Percentiles rank a stretch among this genome's conserved stretches.
These are phyloP conservation scores for Dioctria rufipes DNA, from an alignment of 2,888 invertebrate species.

Conservation along the genomic window DNA sequence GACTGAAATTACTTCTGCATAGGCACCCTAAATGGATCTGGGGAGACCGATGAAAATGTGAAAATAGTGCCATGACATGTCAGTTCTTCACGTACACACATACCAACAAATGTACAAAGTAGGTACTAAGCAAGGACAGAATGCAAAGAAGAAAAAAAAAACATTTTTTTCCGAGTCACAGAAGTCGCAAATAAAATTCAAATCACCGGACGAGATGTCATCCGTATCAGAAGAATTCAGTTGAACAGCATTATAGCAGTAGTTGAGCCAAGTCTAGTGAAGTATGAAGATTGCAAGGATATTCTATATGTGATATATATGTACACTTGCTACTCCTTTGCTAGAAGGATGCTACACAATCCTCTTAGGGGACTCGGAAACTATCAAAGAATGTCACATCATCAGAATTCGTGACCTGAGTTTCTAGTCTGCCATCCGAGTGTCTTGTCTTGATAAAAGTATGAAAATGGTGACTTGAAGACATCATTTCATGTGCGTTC, in stretches of 20 bases:
- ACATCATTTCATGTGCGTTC: constrained; percentile 27
- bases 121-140: not conserved
- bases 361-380: constrained; percentile 31
- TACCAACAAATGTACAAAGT: too few species aligned
- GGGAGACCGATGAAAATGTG: constrained; percentile 32
- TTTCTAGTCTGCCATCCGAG: constrained; percentile 5
- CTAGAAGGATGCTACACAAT: constrained; percentile 4
- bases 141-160: constrained; percentile 17
- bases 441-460: constrained; percentile 12
- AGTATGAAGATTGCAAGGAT: not conserved
- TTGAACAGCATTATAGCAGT: not conserved
- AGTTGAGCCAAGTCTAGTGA: too few species aligned
- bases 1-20: constrained; percentile 48
- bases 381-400: constrained; percentile 44
- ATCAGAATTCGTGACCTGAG: constrained; percentile 47
- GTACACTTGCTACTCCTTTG: not conserved
- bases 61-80: constrained; percentile 39
- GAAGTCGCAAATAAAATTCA: constrained; percentile 41
- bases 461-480: constrained; percentile 22
- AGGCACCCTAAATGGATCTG: constrained; percentile 15
- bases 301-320: not conserved
- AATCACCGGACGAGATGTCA: constrained; percentile 34
- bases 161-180: not conserved
- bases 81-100: not conserved
- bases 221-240: not conserved